These are phyloP conservation scores for Brachyalestes nurse DNA, from an alignment of 2,797 vertebrate species.

Conservation along the genomic window DNA sequence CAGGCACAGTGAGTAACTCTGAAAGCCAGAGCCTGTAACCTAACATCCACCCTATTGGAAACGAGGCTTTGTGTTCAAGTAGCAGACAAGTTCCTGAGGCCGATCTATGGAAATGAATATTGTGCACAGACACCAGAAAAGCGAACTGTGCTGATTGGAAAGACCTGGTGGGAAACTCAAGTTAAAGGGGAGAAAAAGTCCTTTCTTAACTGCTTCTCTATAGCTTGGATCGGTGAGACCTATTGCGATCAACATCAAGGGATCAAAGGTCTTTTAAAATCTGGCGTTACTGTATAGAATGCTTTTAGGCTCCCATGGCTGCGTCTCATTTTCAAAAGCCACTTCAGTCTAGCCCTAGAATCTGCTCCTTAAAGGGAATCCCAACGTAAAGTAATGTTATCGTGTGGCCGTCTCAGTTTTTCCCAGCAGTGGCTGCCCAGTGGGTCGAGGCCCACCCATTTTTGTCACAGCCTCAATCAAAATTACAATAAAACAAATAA, in stretches of 20 bases:
- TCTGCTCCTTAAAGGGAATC: neutral
- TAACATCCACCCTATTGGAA: constrained; percentile 42
- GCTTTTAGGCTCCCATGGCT: neutral
- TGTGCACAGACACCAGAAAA: constrained; percentile 25
- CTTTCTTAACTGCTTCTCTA: constrained; percentile 5
- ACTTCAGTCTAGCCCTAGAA: neutral
- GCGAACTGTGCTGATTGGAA: constrained; percentile 17
- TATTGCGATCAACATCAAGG: constrained; percentile 2
- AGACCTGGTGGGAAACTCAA: constrained; percentile 35
- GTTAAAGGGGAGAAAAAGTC: constrained; percentile 10
- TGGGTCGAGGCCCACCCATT: too few relatives aligned
- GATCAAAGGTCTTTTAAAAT: constrained; percentile 18
- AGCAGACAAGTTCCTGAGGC: constrained; percentile 45
- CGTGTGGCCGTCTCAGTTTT: too few relatives aligned
- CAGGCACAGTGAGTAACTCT: constrained; percentile 51
- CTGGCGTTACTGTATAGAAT: neutral
- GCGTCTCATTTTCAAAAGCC: neutral
- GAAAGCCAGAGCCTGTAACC: constrained; percentile 42
- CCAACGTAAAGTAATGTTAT: too few relatives aligned
- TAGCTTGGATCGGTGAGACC: neutral
- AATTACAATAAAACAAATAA: too few relatives aligned
- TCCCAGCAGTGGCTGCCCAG: too few relatives aligned
- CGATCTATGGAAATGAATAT: constrained; percentile 39
- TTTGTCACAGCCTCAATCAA: too few relatives aligned
- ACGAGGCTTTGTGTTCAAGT: constrained; percentile 38